Evolutionary conservation across 2,888 invertebrate genomes (phyloP).

Genomic region (Nephrotoma flavescens): DNA sequence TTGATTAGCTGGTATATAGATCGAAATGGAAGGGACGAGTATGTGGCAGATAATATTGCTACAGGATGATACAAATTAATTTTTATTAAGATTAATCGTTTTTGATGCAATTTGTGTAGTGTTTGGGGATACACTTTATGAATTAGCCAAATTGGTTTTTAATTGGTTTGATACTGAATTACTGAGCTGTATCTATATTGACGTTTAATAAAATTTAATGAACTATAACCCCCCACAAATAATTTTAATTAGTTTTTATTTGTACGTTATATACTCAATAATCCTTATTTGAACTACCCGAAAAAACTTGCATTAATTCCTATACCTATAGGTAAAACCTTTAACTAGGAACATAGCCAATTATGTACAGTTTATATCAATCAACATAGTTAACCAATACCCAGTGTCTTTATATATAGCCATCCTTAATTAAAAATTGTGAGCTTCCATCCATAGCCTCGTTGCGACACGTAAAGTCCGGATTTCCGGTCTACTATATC

Average conservation of each 20-base stretch:
- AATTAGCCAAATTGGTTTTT: background rate
- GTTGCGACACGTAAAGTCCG: too few species aligned
- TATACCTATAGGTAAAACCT: too few species aligned
- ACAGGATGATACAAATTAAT: background rate
- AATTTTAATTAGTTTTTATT: background rate
- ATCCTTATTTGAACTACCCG: too few species aligned
- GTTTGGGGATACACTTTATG: background rate
- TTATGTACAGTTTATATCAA: too few species aligned
- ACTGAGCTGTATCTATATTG: background rate
- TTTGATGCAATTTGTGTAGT: background rate
- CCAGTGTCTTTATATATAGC: too few species aligned
- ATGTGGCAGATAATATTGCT: background rate
- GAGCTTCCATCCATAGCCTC: too few species aligned
- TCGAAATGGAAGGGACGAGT: background rate
- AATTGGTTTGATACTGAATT: background rate
- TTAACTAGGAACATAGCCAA: too few species aligned
- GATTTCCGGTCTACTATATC: too few species aligned
- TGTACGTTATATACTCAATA: background rate
- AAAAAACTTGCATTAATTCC: too few species aligned
- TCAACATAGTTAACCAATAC: too few species aligned
- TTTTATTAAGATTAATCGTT: background rate
- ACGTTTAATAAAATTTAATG: background rate
- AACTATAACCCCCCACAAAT: background rate
- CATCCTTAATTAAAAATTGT: too few species aligned
- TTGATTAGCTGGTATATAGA: background rate